Evolutionary conservation across 2,797 vertebrate genomes (phyloP).

Genomic region (Urosaurus nigricauda): DNA sequence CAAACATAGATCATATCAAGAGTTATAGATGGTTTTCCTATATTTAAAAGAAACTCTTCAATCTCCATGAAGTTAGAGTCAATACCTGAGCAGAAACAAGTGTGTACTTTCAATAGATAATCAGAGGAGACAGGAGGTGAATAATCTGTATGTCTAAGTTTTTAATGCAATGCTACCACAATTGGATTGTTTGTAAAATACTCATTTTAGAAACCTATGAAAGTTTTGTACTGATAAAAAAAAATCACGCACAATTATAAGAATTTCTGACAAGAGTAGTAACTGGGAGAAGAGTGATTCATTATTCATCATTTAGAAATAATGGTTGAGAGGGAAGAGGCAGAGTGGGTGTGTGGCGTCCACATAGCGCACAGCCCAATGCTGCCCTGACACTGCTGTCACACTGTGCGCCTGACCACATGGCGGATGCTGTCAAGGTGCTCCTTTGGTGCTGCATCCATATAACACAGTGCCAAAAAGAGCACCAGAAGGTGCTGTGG

Average conservation of each 20-base stretch:
- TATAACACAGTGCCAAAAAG: too few relatives aligned
- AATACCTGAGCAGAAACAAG: slow-evolving; percentile 52
- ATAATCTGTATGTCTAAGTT: slow-evolving; percentile 47
- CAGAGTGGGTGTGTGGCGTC: too few relatives aligned
- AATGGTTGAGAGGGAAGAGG: not conserved
- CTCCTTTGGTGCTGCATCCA: too few relatives aligned
- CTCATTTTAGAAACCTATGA: not conserved
- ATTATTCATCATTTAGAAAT: slow-evolving; percentile 1
- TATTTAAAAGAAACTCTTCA: slow-evolving; percentile 59
- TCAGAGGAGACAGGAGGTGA: slow-evolving; percentile 44
- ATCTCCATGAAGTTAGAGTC: slow-evolving; percentile 55
- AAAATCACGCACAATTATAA: not conserved
- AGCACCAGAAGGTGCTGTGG: too few relatives aligned
- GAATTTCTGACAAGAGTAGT: not conserved
- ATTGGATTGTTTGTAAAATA: not conserved
- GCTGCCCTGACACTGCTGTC: too few relatives aligned
- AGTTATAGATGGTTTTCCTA: slow-evolving; percentile 57
- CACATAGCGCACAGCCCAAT: too few relatives aligned
- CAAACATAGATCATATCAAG: slow-evolving; percentile 45
- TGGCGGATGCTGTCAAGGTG: too few relatives aligned
- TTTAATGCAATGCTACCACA: slow-evolving; percentile 15
- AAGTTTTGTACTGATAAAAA: slow-evolving; percentile 23
- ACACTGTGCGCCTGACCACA: too few relatives aligned
- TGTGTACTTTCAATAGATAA: slow-evolving; percentile 52
- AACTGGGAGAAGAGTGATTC: not conserved